Base-by-base conservation (phyloP, 2,888 invertebrate genomes). In the Tubiluchus corallicola region DNA sequence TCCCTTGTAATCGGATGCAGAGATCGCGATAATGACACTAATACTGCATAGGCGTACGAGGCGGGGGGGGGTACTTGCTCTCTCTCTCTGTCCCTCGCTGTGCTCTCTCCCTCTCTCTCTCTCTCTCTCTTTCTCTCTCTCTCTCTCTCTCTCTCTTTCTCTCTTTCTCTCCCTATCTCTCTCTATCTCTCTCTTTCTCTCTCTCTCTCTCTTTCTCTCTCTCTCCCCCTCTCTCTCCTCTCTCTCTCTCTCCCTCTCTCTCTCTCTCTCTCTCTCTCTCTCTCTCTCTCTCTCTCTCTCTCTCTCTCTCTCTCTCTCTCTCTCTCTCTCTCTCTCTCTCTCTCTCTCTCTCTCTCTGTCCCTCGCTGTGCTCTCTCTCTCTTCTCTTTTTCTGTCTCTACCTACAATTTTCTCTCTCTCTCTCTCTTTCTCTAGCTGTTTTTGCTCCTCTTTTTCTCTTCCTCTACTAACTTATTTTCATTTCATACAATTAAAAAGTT, bases 141-240 rank as follows among this genome's bases (percentile, higher is more conserved):
- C 29, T 29, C 29, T 29, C n/a, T 29, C 29, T 29, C 29, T 29
- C 29, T n/a, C 29, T 9, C n/a, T n/a, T 29, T 29, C 29, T n/a
- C n/a, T 29, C 9, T 9, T 29, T n/a, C 9, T 29, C 29, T 29
- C 29, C n/a, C 9, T n/a, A 9, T 9, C 29, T 29, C n/a, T 9
- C 29, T 29, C 29, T 29, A 9, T 9, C 29, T n/a, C 9, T 9
- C n/a, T n/a, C 9, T n/a, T n/a, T 29, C 29, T 9, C n/a, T 29
- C n/a, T n/a, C n/a, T 29, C 9, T 29, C 29, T n/a, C 29, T 29
- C 29, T n/a, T 29, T n/a, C 9, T 15, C 15, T 5, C 29, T 29
- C 5, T 29, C n/a, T 29, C 29, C n/a, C n/a, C 29, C n/a, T 29
- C 29, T 29, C n/a, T n/a, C n/a, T 29, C 29, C n/a, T 29, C 29